Base-by-base conservation (phyloP, 2,113 vertebrate genomes). In the Elephantulus edwardii region DNA sequence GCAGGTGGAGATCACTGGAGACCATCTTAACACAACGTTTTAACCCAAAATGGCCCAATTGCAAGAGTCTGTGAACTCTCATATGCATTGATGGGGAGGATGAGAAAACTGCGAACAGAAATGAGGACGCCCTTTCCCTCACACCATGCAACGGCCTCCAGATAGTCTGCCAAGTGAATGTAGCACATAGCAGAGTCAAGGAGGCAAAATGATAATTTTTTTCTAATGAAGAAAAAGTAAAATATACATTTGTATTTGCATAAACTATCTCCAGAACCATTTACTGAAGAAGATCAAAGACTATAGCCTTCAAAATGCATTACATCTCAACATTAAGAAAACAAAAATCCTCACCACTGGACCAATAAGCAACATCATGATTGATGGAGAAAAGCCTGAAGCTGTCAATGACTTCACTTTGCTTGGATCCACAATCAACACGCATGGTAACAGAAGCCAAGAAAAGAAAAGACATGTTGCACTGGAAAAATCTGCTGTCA, bases 71-170 rank as follows among this genome's bases (percentile, higher is more conserved):
- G 78, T 60, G 56, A 19, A 14, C 3, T 17, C 28, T 48, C 68
- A 24, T 0, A 5, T 35, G 42, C 38, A 3, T 1, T 3, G n/a
- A 44, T 30, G 24, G 58, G 2, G 52, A 13, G 35, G 60, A 75
- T n/a, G 8, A 3, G 0, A 14, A 10, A 14, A 35, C 33, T 12
- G 6, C n/a, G n/a, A n/a, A n/a, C n/a, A 30, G 78, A 42, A 33
- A 78, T 3, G 11, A 83, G 24, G 54, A 78, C 58, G 71, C 9
- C 48, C 35, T 80, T 66, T 76, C 75, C 48, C 38, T 11, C 4
- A 24, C 1, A 2, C 5, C 0, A 17, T 0, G 62, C 13, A 8
- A 11, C 0, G 6, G 14, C 13, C 22, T 5, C 50, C 24, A 1
- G 70, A 22, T n/a, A 14, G 24, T 70, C 33, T 48, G 13, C 24